These are phyloP conservation scores for Zosterops lateralis DNA, from an alignment of 2,113 vertebrate genomes.

Conservation along the genomic window DNA sequence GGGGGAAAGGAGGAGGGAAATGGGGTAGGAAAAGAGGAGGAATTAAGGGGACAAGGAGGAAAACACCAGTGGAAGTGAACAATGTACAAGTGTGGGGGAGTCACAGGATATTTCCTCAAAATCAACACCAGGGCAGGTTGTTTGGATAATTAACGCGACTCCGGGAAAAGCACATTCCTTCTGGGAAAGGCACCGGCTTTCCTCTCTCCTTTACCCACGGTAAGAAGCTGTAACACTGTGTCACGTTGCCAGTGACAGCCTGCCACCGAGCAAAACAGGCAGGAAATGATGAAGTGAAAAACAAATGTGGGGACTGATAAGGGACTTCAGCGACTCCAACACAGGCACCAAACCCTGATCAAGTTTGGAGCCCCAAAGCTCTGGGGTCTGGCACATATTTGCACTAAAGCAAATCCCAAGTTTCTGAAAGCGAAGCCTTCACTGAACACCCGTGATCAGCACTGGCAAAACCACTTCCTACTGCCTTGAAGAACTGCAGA, in stretches of 20 bases:
- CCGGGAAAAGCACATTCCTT: not conserved
- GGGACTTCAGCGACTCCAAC: not conserved
- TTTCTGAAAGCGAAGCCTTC: not conserved
- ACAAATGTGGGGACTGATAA: not conserved
- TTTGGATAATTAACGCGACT: rapidly evolving
- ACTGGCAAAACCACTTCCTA: not conserved
- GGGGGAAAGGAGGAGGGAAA: not conserved
- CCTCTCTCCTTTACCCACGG: not conserved
- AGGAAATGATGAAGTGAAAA: not conserved
- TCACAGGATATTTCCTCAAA: not conserved
- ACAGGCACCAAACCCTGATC: not conserved
- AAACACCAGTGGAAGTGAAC: not conserved
- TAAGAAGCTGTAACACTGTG: not conserved
- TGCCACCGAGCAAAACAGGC: not conserved
- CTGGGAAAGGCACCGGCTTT: not conserved
- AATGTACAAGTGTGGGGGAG: rapidly evolving
- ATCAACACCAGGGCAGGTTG: rapidly evolving
- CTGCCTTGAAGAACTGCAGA: rapidly evolving
- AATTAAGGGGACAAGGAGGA: not conserved
- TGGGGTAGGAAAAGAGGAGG: rapidly evolving
- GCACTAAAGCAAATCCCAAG: not conserved
- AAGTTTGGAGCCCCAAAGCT: not conserved
- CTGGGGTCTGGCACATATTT: not conserved
- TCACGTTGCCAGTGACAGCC: rapidly evolving
- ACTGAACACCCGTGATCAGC: not conserved